These are phyloP conservation scores for Fragum fragum DNA, from an alignment of 2,888 invertebrate genomes.

Conservation along the genomic window DNA sequence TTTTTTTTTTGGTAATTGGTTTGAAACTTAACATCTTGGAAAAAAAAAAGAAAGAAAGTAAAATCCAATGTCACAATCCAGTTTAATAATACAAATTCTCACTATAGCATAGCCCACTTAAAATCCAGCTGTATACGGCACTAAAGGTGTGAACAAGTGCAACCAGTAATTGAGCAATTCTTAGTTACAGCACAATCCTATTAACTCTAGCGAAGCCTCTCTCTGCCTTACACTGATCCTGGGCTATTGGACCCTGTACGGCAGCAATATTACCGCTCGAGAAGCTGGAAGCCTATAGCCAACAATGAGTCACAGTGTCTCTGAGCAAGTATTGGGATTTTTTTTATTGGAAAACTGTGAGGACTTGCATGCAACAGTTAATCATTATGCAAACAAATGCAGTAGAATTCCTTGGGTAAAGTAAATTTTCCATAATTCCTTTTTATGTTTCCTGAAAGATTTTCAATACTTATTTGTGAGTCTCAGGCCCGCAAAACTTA, in stretches of 20 bases:
- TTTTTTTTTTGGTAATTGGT: too few species aligned
- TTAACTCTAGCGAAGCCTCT: not conserved
- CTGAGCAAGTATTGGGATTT: conserved; percentile 40
- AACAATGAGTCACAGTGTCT: conserved; percentile 39
- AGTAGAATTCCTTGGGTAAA: not conserved
- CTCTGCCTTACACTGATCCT: conserved; percentile 15
- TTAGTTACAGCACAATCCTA: not conserved
- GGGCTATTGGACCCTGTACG: conserved; percentile 5
- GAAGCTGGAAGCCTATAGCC: conserved; percentile 24
- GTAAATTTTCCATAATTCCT: too few species aligned
- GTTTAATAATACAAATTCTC: not conserved
- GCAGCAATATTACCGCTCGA: not conserved
- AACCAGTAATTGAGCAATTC: not conserved
- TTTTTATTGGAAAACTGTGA: conserved; percentile 14
- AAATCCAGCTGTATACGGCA: conserved; percentile 16
- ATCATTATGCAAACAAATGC: conserved; percentile 29
- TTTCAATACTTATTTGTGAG: too few species aligned
- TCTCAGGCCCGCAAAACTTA: too few species aligned
- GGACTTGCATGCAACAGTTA: conserved; percentile 40
- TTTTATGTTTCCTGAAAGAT: too few species aligned
- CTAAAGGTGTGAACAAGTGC: not conserved
- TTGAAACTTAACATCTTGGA: too few species aligned
- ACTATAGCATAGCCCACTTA: conserved; percentile 2
- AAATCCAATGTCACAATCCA: not conserved
- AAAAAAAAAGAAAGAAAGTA: not conserved